Conservation (phyloP, 2,888 invertebrate species). For the Aphelenchoides bicaudatus region DNA sequence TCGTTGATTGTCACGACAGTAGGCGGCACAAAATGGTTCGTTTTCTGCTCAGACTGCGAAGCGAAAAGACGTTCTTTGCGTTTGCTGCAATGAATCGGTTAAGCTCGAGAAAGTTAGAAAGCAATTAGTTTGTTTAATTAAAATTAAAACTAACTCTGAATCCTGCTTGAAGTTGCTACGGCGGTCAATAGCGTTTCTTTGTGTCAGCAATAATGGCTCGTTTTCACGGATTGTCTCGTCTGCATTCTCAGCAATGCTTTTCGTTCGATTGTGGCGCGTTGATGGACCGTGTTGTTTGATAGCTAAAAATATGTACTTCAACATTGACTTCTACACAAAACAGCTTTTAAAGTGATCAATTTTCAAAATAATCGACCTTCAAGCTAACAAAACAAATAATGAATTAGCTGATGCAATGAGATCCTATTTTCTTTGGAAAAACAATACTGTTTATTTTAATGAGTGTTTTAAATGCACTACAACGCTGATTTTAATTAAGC, state of each 20-base stretch:
- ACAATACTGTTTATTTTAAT: too few relatives aligned
- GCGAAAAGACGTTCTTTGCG: constrained; percentile 11
- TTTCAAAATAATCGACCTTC: too few relatives aligned
- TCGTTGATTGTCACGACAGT: constrained; percentile 1
- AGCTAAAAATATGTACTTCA: constrained; percentile 31
- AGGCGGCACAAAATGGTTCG: not conserved
- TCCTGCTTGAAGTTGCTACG: constrained; percentile 7
- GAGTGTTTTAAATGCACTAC: too few relatives aligned
- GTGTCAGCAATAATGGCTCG: not conserved
- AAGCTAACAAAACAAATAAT: too few relatives aligned
- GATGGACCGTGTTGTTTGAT: constrained; percentile 31
- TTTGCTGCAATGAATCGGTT: constrained; percentile 4
- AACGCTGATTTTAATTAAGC: too few relatives aligned
- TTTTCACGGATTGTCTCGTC: constrained; percentile 6
- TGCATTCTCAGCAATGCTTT: constrained; percentile 11
- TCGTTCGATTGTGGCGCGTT: constrained; percentile 19
- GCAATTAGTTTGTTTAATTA: too few relatives aligned
- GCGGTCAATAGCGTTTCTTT: not conserved
- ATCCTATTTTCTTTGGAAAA: too few relatives aligned
- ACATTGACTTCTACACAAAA: too few relatives aligned
- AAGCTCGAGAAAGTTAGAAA: too few relatives aligned
- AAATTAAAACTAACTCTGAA: constrained; percentile 1
- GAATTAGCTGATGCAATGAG: too few relatives aligned
- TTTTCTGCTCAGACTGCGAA: not conserved
- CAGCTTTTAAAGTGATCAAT: too few relatives aligned